A percentile compares a stretch with the other conserved stretches of the same genome.
Evolutionary conservation across 1,140 invertebrate genomes (phyloP).

Genomic region (Globodera ellingtonae): DNA sequence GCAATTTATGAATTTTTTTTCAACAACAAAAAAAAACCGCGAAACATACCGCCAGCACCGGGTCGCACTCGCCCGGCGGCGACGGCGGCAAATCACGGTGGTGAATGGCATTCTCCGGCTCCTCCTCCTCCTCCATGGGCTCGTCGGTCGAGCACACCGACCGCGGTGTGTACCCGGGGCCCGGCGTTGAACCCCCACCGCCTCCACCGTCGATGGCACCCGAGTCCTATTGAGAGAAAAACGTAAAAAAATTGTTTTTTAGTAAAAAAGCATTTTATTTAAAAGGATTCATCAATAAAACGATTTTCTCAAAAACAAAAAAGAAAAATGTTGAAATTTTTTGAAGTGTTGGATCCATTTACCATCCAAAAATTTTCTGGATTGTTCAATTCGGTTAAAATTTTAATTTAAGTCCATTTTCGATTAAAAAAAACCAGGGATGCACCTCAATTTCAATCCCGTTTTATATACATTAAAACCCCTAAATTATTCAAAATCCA

Average conservation of each 20-base stretch:
- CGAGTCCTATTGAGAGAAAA: neutral
- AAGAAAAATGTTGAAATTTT: neutral
- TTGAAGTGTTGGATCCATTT: neutral
- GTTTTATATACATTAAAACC: no score
- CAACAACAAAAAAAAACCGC: no score
- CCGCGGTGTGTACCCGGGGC: neutral
- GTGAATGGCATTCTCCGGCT: neutral
- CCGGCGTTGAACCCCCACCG: constrained; percentile 8
- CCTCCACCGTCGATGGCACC: neutral
- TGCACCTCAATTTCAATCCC: neutral
- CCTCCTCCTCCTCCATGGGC: neutral
- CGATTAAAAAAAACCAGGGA: neutral
- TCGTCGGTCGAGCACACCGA: neutral
- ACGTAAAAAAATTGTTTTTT: neutral
- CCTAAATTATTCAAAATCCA: neutral
- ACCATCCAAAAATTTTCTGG: neutral
- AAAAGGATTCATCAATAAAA: no score
- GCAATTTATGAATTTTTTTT: no score
- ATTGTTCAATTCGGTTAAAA: no score
- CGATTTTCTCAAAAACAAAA: no score
- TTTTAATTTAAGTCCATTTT: no score
- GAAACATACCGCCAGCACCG: neutral
- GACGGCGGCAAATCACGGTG: constrained; percentile 1
- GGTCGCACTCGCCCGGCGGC: neutral
- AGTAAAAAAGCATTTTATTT: neutral